phyloP scores from a whole-genome alignment of 2,888 invertebrate species.

The Eremobia ochroleuca region DNA sequence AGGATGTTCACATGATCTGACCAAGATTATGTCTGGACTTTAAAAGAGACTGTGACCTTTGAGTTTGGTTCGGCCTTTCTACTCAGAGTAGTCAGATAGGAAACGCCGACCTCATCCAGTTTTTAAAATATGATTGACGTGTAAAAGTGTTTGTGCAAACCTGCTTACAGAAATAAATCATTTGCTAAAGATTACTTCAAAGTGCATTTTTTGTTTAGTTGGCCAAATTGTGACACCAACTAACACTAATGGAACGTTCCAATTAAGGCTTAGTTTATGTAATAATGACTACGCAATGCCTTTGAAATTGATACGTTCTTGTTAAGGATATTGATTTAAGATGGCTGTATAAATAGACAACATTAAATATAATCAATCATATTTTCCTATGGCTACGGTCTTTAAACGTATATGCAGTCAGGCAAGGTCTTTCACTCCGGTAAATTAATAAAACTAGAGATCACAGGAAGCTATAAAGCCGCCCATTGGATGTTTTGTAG shows the following conservation, averaged over 20 bases:
- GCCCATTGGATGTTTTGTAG: no score
- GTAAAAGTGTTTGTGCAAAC: background rate
- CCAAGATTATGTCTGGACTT: background rate
- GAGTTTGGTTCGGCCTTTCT: background rate
- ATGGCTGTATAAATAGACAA: background rate
- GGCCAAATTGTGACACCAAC: slow-evolving; percentile 6
- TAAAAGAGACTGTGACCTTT: background rate
- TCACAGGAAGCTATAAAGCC: no score
- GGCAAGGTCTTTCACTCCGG: background rate
- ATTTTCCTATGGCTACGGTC: background rate
- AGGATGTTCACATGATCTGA: background rate
- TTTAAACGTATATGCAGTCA: background rate
- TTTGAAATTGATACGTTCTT: slow-evolving; percentile 48
- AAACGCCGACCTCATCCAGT: background rate
- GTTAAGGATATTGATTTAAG: background rate
- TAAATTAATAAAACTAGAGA: background rate
- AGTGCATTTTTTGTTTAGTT: background rate
- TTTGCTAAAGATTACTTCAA: background rate
- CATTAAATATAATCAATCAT: background rate
- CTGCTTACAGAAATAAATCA: background rate
- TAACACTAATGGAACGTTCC: slow-evolving; percentile 10
- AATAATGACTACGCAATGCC: background rate
- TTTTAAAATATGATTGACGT: background rate
- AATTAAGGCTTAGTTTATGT: slow-evolving; percentile 31
- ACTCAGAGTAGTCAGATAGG: background rate